Base-by-base conservation (phyloP, 2,888 invertebrate genomes). In the Busseola fusca region DNA sequence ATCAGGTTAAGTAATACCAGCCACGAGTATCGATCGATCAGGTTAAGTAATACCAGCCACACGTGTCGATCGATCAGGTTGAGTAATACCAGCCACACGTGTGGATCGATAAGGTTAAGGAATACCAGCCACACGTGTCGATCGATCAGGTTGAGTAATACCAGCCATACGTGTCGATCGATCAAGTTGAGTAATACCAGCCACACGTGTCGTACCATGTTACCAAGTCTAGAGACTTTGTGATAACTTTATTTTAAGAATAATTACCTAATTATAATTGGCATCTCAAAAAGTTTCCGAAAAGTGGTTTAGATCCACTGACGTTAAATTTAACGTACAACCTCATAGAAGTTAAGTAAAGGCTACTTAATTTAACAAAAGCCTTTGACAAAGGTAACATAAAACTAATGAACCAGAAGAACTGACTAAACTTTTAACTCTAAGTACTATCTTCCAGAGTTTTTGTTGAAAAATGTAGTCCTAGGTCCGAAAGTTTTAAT, bases 401-500 rank as follows among this genome's bases (percentile, higher is more conserved):
- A 25, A 78, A 60, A 60, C 37, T 1, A 72, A 78, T 60, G 21
- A 64, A 56, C 60, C 27, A 50, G 34, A 70, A 52, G n/a, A 58
- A 78, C 42, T 76, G 37, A 57, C 9, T 2, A 52, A 72, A 78
- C 9, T 78, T 62, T 30, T 45, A 56, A 64, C 34, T 21, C 12
- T 54, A 27, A 77, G 58, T 45, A 54, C 42, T n/a, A 30, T 62
- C 30, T 40, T 59, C 18, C 12, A 16, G 48, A 59, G 18, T 12
- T 62, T 64, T 56, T 64, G 18, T n/a, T 42, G 16, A 5, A 64
- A 71, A 60, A 72, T 60, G 21, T n/a, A 12, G 37, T 48, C 14
- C 25, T 45, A 57, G 64, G 25, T 52, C 78, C 78, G 14, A 62
- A 78, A 62, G 42, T 76, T 76, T 62, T 50, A 72, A 52, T 45